Evolutionary conservation across 2,797 vertebrate species (phyloP).

Genomic region (Hipposideros larvatus): DNA sequence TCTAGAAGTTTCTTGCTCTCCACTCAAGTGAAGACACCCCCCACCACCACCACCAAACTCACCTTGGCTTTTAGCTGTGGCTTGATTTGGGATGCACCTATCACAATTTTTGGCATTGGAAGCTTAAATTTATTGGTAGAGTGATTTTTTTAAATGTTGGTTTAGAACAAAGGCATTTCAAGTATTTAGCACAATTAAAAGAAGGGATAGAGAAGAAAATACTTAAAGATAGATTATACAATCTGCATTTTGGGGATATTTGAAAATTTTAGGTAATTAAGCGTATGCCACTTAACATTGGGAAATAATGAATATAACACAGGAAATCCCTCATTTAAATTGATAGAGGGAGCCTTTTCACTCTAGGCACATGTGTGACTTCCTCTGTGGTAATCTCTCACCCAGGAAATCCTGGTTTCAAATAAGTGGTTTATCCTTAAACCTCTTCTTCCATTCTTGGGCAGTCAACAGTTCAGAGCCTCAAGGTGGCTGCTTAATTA

Average conservation of each 20-base stretch:
- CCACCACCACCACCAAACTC: background rate
- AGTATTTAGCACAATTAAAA: slow-evolving; percentile 11
- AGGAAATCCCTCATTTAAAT: background rate
- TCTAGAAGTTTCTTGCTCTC: slow-evolving; percentile 3
- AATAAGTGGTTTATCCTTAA: slow-evolving; percentile 8
- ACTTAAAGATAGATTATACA: background rate
- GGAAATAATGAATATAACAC: background rate
- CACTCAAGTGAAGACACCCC: background rate
- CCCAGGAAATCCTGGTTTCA: background rate
- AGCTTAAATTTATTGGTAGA: background rate
- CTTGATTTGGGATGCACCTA: background rate
- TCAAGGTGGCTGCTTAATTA: background rate
- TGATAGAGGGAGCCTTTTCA: background rate
- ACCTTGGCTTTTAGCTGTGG: background rate
- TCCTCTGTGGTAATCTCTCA: background rate
- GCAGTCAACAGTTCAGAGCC: background rate
- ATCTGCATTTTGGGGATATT: background rate
- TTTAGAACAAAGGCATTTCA: slow-evolving; percentile 24
- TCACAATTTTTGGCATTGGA: background rate
- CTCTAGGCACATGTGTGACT: background rate
- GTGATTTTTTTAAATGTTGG: background rate
- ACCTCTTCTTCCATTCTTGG: background rate
- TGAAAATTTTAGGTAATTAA: slow-evolving; percentile 44
- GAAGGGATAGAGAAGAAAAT: background rate
- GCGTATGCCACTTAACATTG: background rate